These are phyloP conservation scores for Ramazzottius varieornatus DNA, from an alignment of 2,888 invertebrate species.

Conservation along the genomic window DNA sequence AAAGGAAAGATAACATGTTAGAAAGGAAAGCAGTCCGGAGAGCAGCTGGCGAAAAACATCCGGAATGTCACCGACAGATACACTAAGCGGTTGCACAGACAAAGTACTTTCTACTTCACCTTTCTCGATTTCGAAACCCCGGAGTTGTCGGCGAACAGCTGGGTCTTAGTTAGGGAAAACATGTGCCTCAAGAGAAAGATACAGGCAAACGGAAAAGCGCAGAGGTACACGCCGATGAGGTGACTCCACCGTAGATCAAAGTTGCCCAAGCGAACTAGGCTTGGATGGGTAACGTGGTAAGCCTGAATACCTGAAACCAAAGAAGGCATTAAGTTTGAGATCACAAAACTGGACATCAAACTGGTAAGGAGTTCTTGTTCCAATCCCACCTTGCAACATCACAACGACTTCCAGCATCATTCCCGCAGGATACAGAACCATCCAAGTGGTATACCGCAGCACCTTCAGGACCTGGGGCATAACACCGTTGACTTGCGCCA, in stretches of 20 bases:
- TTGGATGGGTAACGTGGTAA: background rate
- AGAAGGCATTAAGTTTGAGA: too few relatives aligned
- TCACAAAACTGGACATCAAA: too few relatives aligned
- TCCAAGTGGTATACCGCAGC: constrained; percentile 1
- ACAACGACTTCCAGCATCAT: background rate
- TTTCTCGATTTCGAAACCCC: background rate
- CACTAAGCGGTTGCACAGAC: too few relatives aligned
- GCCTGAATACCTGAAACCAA: background rate
- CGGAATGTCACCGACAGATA: too few relatives aligned
- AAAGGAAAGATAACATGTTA: too few relatives aligned
- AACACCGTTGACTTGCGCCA: background rate
- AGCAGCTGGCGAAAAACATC: too few relatives aligned
- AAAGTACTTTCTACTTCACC: background rate
- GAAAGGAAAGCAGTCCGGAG: background rate
- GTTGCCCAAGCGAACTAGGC: background rate
- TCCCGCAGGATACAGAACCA: background rate
- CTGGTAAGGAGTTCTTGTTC: too few relatives aligned
- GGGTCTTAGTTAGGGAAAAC: background rate
- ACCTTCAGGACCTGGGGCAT: background rate
- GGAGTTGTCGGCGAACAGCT: background rate
- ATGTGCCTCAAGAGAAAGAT: background rate
- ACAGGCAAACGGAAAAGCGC: background rate
- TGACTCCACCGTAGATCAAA: too few relatives aligned
- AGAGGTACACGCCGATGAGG: background rate
- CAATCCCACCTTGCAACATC: background rate